Base-by-base conservation (phyloP, 2,888 invertebrate genomes). In the Ganaspis brasiliensis region DNA sequence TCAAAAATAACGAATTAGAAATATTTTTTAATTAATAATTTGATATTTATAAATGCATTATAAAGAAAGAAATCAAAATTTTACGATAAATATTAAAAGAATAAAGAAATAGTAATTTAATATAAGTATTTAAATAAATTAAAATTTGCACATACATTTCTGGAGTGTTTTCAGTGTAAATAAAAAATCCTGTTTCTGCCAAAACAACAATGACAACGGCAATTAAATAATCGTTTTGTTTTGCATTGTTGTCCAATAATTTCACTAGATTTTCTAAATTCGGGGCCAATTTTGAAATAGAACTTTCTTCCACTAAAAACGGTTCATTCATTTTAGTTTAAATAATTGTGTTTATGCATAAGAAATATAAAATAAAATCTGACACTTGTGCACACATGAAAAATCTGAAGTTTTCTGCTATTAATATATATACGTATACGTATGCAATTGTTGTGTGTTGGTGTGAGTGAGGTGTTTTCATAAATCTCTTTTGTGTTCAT, bases 211-310 rank as follows among this genome's bases (percentile, higher is more conserved):
- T 86, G 26, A 87, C 76, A 52, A 89, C 77, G 10, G 87, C 87
- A 75, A 90, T 81, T 1, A 91, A 45, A 78, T 88, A 82, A 77
- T 91, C 90, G 71, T 87, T 87, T 73, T 86, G 87, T 12, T 73
- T 83, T 0, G 87, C 82, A 79, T 83, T 79, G 12, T 79, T 74
- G 9, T 75, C 76, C 8, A 91, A 79, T 40, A 79, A 75, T 31
- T 71, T 76, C 8, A 85, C 71, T 35, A 85, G 71, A 4, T 75
- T 61, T 40, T 83, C 79, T 49, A 90, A 77, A n/a, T 78, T 82
- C 2, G 87, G 84, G 14, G 87, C 81, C 57, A 89, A 76, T 57
- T 78, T 71, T 5, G 77, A 16, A 31, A 75, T 40, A 4, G 88
- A 87, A 45, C 87, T 88, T 21, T 90, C 89, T 73, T 91, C 91